These are phyloP conservation scores for Drosophila insularis DNA, from an alignment of 1,140 invertebrate species.

Conservation along the genomic window DNA sequence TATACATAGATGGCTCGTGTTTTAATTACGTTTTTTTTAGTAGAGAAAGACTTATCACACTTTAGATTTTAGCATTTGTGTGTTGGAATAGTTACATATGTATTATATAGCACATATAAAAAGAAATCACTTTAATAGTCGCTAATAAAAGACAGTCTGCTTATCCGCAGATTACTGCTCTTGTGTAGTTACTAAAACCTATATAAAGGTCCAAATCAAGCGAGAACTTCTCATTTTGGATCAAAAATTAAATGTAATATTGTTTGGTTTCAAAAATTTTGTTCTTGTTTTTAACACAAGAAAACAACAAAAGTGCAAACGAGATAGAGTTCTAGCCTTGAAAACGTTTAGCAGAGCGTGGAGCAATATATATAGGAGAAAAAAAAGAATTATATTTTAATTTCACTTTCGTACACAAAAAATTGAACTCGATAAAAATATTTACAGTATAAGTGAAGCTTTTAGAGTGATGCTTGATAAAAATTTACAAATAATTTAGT, in stretches of 20 bases:
- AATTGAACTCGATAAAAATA: too few relatives aligned
- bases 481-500: background rate
- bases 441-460: background rate
- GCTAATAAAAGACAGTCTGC: background rate
- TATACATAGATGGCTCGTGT: background rate
- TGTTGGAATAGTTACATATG: background rate
- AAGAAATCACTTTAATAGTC: background rate
- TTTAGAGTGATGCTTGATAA: background rate
- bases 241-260: conserved; percentile 9
- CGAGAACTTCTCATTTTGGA: conserved; percentile 33
- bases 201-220: conserved; percentile 1
- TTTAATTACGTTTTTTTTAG: background rate
- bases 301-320: too few relatives aligned
- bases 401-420: too few relatives aligned
- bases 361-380: too few relatives aligned
- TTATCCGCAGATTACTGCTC: background rate
- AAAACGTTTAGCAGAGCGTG: too few relatives aligned
- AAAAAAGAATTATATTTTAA: too few relatives aligned
- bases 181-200: background rate
- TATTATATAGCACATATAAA: background rate
- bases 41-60: background rate
- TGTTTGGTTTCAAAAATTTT: conserved; percentile 27
- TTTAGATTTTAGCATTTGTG: background rate
- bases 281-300: too few relatives aligned
- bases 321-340: too few relatives aligned